Evolutionary conservation across 2,113 vertebrate genomes (phyloP).

Genomic region (Corythaixoides concolor): DNA sequence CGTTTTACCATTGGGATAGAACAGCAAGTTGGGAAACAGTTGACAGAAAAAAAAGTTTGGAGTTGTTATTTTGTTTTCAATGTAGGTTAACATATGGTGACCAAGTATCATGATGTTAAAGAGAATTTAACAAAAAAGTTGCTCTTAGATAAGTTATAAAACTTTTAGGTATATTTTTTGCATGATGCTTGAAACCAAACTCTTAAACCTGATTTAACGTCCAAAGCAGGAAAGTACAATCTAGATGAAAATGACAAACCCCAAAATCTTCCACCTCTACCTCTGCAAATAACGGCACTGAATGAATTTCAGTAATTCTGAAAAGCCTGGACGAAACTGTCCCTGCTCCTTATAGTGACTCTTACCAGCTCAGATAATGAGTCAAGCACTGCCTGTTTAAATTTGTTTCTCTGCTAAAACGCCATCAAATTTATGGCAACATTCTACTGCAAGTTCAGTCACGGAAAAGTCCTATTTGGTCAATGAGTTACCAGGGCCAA

Average conservation of each 20-base stretch:
- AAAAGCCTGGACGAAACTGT: not conserved
- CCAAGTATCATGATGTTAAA: not conserved
- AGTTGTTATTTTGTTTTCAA: not conserved
- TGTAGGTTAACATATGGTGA: not conserved
- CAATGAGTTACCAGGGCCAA: not conserved
- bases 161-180: not conserved
- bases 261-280: not conserved
- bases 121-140: not conserved
- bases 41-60: not conserved
- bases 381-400: too few species aligned
- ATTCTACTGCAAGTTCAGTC: not conserved
- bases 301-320: not conserved
- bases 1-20: fast-evolving
- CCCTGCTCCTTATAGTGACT: not conserved
- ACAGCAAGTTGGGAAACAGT: not conserved
- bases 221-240: not conserved
- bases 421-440: not conserved
- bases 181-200: not conserved
- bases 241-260: not conserved
- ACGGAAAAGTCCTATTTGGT: not conserved
- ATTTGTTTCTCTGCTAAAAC: not conserved
- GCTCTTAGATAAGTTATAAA: not conserved
- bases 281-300: not conserved
- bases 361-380: not conserved
- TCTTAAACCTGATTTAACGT: not conserved